Base-by-base conservation (phyloP, 35 echinoderm and acorn worm species). In the Chiridota heheva region DNA sequence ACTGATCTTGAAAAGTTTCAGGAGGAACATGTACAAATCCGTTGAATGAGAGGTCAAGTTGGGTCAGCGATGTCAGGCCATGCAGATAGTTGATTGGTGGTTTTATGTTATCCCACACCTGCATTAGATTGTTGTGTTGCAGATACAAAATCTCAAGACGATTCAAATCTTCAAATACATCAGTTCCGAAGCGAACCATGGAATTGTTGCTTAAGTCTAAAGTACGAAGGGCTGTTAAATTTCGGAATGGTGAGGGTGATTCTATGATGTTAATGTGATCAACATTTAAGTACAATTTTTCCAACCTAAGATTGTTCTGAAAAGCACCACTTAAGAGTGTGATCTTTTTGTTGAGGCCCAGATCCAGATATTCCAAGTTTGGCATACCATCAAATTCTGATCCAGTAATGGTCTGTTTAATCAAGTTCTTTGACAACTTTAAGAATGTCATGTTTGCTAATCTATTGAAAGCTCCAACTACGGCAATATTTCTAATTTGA, bases 171-270 rank as follows among this genome's bases (percentile, higher is more conserved):
- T 62, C 71, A 58, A 95, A 85, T 4, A 86, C 73, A 67, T 89
- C 72, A 15, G 74, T 55, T 38, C 82, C 15, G 26, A 83, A 45
- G 38, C 32, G 26, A 59, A 62, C 49, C 74, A 95, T 72, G 39
- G 81, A 89, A 59, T 95, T 95, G 57, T 95, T 95, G 59, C 91
- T 95, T n/a, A 95, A 39, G 44, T 95, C 91, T 30, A 95, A 67
- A 2, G 37, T 80, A 16, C 45, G 42, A 20, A 95, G 58, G 13
- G 59, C 13, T 4, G 36, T 41, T 27, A 95, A 58, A 34, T 66
- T 58, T 32, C 69, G 30, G 36, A 95, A 95, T 3, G 91, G 86
- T 15, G 91, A 95, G 2, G 16, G 31, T 16, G 58, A 33, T 18
- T 58, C 55, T 40, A 89, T 78, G 20, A 61, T 80, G 28, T 44